These are phyloP conservation scores for Spodoptera picta DNA, from an alignment of 2,888 invertebrate genomes.

Conservation along the genomic window DNA sequence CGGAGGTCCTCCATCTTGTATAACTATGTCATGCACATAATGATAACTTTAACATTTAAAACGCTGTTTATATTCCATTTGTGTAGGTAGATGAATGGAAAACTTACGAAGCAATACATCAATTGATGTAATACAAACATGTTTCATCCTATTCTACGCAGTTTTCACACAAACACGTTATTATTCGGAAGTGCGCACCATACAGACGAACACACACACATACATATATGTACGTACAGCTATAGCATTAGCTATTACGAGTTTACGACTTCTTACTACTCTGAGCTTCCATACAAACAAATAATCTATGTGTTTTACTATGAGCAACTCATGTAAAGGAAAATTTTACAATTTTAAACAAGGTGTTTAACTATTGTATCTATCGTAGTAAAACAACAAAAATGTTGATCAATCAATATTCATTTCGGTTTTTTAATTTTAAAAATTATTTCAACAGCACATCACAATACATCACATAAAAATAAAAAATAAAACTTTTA, in stretches of 20 bases:
- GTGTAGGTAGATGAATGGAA: constrained; percentile 33
- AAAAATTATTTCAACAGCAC: no score
- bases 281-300: constrained; percentile 37
- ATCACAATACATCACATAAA: no score
- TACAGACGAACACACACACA: constrained; percentile 10
- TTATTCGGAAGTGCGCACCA: constrained; percentile 49
- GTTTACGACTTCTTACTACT: constrained; percentile 46
- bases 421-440: no score
- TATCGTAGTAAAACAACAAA: no score
- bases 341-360: constrained; percentile 18
- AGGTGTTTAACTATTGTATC: no score
- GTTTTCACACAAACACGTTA: constrained; percentile 52
- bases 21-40: constrained; percentile 28
- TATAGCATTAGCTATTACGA: constrained; percentile 32
- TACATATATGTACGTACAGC: constrained; percentile 1
- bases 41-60: constrained; percentile 14
- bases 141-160: constrained; percentile 47
- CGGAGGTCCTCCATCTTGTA: constrained; percentile 36
- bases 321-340: constrained; percentile 1
- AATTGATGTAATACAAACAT: constrained; percentile 39
- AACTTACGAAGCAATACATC: constrained; percentile 38
- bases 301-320: constrained; percentile 15
- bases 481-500: background rate
- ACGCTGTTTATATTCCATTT: constrained; percentile 11
- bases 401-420: no score